Percentiles rank a stretch among this genome's conserved stretches.
phyloP scores from a whole-genome alignment of 2,888 invertebrate genomes.

The Acleris literana region DNA sequence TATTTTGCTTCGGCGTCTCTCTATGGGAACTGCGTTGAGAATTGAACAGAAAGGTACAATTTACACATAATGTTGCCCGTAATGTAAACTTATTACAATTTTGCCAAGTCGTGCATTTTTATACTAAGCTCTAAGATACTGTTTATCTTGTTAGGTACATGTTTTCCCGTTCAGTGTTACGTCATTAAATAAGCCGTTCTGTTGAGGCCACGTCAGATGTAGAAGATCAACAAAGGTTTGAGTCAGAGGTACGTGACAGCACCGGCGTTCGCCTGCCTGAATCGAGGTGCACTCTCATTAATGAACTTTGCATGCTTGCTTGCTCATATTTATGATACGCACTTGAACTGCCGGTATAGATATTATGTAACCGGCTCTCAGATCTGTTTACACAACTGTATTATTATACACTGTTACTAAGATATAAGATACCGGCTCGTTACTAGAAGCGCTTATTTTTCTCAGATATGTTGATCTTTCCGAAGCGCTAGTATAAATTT shows the following conservation, averaged over 20 bases:
- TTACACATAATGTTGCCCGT: neutral
- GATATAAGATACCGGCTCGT: too few species aligned
- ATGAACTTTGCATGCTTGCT: too few species aligned
- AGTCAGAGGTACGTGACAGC: conserved; percentile 9
- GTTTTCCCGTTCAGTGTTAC: conserved; percentile 19
- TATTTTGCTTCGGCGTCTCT: conserved; percentile 53
- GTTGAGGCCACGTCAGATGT: conserved; percentile 26
- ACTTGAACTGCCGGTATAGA: too few species aligned
- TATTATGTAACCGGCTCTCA: too few species aligned
- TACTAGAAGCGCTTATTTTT: too few species aligned
- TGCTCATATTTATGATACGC: too few species aligned
- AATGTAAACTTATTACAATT: neutral
- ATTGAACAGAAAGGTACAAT: conserved; percentile 31
- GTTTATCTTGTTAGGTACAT: neutral
- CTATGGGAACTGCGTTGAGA: conserved; percentile 61
- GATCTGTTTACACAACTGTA: too few species aligned
- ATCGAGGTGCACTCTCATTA: too few species aligned
- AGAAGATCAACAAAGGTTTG: conserved; percentile 26
- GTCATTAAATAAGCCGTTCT: neutral
- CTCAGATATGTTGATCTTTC: too few species aligned
- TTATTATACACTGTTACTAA: too few species aligned
- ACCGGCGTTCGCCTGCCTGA: too few species aligned
- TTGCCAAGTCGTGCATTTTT: conserved; percentile 1
- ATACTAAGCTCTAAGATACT: conserved; percentile 1
- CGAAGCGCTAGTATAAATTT: too few species aligned